Base-by-base conservation (phyloP, 1,140 invertebrate species). In the Papilio dardanus region DNA sequence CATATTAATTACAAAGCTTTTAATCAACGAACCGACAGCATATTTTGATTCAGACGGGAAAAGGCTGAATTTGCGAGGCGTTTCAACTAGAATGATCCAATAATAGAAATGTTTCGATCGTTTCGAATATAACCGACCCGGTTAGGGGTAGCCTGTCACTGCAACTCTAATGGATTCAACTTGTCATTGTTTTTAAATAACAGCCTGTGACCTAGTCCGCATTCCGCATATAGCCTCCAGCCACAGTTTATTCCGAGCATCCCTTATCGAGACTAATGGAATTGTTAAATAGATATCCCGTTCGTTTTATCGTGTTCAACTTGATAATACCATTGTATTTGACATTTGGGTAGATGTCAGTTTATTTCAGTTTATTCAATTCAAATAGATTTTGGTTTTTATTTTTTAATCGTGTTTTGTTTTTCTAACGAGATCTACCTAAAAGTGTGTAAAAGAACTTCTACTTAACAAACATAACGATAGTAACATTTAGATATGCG, bases 51-150 rank as follows among this genome's bases (percentile, higher is more conserved):
- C 79, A 75, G 75, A 83, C 82, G 77, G 74, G 79, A 86, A 85
- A 85, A 88, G 84, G 84, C 83, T 85, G 85, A 87, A 88, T 86
- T 88, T 86, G 85, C 83, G 81, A 83, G 81, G 83, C 82, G 83
- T 84, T 84, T 89, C 83, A 74, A 75, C 82, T 78, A 84, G 86
- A 88, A 89, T 86, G 86, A 85, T 88, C 84, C 88, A 90, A 91
- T 88, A 91, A 93, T 92, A 92, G 90, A 83, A 54, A 77, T 76
- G 85, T 81, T 92, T 88, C 90, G 88, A 93, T 89, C 83, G 86
- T 78, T 86, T 88, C 88, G 81, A 89, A 83, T 92, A 88, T 92
- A 89, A 82, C 80, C 81, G 81, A 88, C 83, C 85, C 79, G 85
- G 83, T 85, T 86, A 83, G 82, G 42, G 54, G 40, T 50, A 75